Percentiles rank a stretch among this genome's conserved stretches.
These are phyloP conservation scores for Xyliphius kryptos DNA, from an alignment of 2,113 vertebrate species.

Conservation along the genomic window DNA sequence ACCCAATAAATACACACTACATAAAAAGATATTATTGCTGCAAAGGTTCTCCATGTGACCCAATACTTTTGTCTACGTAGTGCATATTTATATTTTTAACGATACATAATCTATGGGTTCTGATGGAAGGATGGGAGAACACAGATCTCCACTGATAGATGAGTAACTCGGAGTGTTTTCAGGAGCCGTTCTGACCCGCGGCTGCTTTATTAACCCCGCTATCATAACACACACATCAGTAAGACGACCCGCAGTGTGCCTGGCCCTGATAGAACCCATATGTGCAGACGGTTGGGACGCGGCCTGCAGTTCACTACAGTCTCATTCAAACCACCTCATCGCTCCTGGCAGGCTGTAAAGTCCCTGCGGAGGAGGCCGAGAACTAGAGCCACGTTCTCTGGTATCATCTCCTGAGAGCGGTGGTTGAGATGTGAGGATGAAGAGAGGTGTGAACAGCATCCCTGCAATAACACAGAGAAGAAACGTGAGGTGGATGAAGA, in stretches of 20 bases:
- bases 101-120: too few species aligned
- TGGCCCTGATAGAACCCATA: slow-evolving; percentile 32
- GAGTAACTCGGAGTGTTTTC: too few species aligned
- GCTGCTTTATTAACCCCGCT: slow-evolving; percentile 11
- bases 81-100: too few species aligned
- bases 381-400: slow-evolving; percentile 20
- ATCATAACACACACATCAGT: slow-evolving; percentile 21
- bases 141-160: too few species aligned
- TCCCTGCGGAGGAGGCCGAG: slow-evolving; percentile 8
- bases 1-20: too few species aligned
- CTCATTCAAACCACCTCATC: slow-evolving; percentile 27
- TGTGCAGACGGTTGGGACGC: slow-evolving; percentile 9
- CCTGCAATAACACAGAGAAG: not conserved
- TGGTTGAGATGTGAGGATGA: too few species aligned
- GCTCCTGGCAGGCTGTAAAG: slow-evolving; percentile 23
- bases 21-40: too few species aligned
- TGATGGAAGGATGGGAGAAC: too few species aligned
- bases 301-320: not conserved
- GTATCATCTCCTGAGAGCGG: not conserved
- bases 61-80: too few species aligned
- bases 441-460: not conserved
- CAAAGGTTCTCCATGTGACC: too few species aligned
- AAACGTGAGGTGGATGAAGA: not conserved
- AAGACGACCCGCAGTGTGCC: slow-evolving; percentile 8
- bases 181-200: not conserved